phyloP scores from a whole-genome alignment of 2,113 vertebrate species.

The Colius striatus region DNA sequence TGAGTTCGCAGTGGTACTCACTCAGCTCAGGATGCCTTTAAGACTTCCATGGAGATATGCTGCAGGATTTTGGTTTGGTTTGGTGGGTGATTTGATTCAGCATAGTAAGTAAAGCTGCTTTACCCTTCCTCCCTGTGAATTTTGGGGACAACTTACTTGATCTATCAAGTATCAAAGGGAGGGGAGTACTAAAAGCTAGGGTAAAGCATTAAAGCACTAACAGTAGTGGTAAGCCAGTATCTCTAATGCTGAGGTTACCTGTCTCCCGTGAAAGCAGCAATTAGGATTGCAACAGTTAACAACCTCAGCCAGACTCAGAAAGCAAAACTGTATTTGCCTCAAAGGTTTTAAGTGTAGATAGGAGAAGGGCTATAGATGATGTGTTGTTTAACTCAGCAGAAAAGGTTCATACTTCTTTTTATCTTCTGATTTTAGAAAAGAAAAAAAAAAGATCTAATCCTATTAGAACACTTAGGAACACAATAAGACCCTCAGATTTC shows the following conservation, averaged over 20 bases:
- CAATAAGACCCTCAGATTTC: not conserved
- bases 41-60: rapidly evolving
- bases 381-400: not conserved
- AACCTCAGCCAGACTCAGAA: not conserved
- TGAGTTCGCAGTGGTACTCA: not conserved
- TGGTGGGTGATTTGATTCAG: not conserved
- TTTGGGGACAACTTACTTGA: not conserved
- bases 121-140: not conserved
- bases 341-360: not conserved
- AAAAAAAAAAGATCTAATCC: not conserved
- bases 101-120: not conserved
- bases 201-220: not conserved
- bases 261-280: not conserved
- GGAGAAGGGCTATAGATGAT: not conserved
- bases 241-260: not conserved
- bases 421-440: not conserved
- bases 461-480: not conserved
- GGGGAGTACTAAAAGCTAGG: not conserved
- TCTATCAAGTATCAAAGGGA: not conserved
- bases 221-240: not conserved
- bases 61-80: not conserved
- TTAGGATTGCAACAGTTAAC: not conserved
- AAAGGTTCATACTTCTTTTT: not conserved
- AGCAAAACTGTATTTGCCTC: not conserved
- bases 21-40: not conserved